Evolutionary conservation across 2,797 vertebrate genomes (phyloP), one percentile per base, ranked within the genome.

Genomic region (Oreonectes daqikongensis): DNA sequence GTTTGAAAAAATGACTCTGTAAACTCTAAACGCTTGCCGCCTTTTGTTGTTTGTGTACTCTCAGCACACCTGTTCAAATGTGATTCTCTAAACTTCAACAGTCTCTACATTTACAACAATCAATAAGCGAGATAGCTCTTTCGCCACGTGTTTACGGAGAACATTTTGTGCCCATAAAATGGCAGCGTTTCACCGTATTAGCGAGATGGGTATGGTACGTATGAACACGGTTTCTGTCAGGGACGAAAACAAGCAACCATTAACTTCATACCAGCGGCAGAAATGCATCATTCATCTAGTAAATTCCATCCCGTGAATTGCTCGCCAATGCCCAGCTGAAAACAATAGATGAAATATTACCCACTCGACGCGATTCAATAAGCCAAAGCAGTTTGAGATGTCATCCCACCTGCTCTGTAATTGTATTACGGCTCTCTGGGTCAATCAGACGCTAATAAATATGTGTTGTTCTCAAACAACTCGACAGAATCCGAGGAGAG

Each of bases 331-430:
- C 86, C 86, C 85, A 74, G 87, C 81, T 84, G 81, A 92, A 90
- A 92, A 94, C 92, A 94, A 93, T 91, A 89, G 90, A 93, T 93
- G 92, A 93, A 92, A 90, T 94, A 94, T 91, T 89, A 81, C 87
- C 91, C 89, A 92, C 90, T 94, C 92, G 90, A 87, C 89, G 92
- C 88, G 92, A 92, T 93, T 88, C 89, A 92, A 92, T 93, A 91
- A 92, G 87, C 80, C 28, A 78, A 81, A 90, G 86, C 84, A 77
- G 89, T 87, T 90, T 90, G 87, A 81, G 80, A 92, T 90, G 86
- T 79, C 83, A 82, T 90, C 85, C 91, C 92, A 94, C 92, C 93
- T 93, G 91, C 89, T 88, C 85, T 78, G 83, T 93, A 92, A 94
- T 92, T 88, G 88, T 85, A 88, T 94, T 93, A 93, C 57, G 83